A percentile compares a stretch with the other conserved stretches of the same genome.
These are phyloP conservation scores for Dorcus parallelipipedus DNA, from an alignment of 2,888 invertebrate genomes.

Conservation along the genomic window DNA sequence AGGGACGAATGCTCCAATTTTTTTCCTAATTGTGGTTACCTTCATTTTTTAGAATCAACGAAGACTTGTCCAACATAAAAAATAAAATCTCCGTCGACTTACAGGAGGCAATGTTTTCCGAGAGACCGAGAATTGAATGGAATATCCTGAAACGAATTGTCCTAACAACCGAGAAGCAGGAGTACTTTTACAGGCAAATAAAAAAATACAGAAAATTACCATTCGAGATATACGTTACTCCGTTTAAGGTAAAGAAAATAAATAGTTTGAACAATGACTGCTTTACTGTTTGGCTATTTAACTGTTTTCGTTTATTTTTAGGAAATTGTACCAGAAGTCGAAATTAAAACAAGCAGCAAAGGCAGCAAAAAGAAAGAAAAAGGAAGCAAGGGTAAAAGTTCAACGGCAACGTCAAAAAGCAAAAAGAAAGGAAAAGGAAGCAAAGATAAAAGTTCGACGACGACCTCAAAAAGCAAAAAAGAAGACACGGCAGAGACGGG, in stretches of 20 bases:
- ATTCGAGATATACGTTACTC: constrained; percentile 38
- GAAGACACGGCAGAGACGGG: constrained; percentile 5
- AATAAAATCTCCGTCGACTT: constrained; percentile 31
- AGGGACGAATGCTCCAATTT: no score
- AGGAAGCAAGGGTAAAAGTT: not conserved
- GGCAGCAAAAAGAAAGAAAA: constrained; percentile 11
- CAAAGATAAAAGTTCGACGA: constrained; percentile 16
- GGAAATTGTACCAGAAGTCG: not conserved
- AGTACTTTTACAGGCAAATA: constrained; percentile 32
- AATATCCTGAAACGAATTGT: constrained; percentile 39
- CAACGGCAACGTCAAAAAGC: no score
- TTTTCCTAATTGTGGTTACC: not conserved
- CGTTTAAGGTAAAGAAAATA: not conserved
- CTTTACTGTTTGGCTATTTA: not conserved
- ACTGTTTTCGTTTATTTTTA: not conserved
- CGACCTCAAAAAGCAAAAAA: constrained; percentile 13
- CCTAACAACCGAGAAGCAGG: constrained; percentile 27
- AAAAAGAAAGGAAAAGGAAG: not conserved
- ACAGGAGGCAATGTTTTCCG: constrained; percentile 24
- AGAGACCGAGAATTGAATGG: constrained; percentile 37
- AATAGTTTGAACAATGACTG: no score
- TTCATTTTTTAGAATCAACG: constrained; percentile 22
- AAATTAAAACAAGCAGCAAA: not conserved
- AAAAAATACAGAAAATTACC: constrained; percentile 34
- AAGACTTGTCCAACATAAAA: constrained; percentile 29